A percentile compares a stretch with the other conserved stretches of the same genome.
phyloP scores from a whole-genome alignment of 2,888 invertebrate genomes.

The Bimastos eiseni region DNA sequence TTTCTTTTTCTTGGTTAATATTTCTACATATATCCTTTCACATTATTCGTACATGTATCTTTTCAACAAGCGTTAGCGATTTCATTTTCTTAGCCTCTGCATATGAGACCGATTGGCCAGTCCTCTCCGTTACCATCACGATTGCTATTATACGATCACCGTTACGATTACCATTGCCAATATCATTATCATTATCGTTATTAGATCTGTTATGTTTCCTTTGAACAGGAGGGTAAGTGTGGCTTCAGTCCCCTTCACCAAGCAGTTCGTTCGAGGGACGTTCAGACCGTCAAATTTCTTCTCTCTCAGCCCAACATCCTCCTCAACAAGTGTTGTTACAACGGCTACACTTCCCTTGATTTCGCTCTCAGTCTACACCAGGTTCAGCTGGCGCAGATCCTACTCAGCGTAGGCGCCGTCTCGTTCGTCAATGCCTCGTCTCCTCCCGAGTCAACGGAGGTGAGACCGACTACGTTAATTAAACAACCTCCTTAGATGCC shows the following conservation, averaged over 20 bases:
- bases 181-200: too few species aligned
- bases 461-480: not conserved
- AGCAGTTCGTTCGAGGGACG: not conserved
- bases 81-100: too few species aligned
- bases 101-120: too few species aligned
- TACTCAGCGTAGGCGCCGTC: not conserved
- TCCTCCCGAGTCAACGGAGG: not conserved
- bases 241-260: not conserved
- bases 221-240: slow-evolving; percentile 3
- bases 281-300: not conserved
- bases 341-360: slow-evolving; percentile 19
- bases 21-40: too few species aligned
- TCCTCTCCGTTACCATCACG: too few species aligned
- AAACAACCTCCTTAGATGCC: too few species aligned
- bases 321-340: slow-evolving; percentile 8
- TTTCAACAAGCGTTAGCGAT: too few species aligned
- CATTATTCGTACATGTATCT: too few species aligned
- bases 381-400: not conserved
- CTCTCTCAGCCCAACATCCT: not conserved
- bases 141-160: too few species aligned
- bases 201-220: too few species aligned
- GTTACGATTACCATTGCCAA: too few species aligned
- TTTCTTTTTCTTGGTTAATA: too few species aligned
- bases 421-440: not conserved
- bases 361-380: not conserved